Evolutionary conservation across 2,888 invertebrate species (phyloP), one percentile per base, ranked within the genome.

Genomic region (Limnephilus auricula): DNA sequence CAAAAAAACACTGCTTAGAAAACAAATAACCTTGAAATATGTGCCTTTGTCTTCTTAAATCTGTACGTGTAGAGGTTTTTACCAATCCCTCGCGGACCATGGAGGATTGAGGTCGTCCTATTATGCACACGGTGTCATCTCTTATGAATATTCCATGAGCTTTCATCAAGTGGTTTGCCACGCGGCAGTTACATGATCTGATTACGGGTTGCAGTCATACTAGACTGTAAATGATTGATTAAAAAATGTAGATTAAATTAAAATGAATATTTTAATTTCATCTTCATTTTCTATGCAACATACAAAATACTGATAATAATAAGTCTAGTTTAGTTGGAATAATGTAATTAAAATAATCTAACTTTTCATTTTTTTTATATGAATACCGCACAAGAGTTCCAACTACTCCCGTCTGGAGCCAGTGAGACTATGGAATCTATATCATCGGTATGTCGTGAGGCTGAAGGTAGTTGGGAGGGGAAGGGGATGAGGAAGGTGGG

Each of bases 131-230:
- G 15, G 31, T 32, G 80, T 32, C 80, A 80, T 80, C 80, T 32
- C 80, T 80, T 30, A 80, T 80, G 80, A 80, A 80, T 80, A 80
- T 15, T 32, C 10, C 80, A 32, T 80, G 80, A 32, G 18, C 80
- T 31, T 31, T 15, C 80, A 80, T 32, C 32, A 80, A 31, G 80
- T 80, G 13, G 31, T 13, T 31, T n/a, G 65, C 80, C 80, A 32
- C 80, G 65, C 80, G 4, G 30, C 15, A 80, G 32, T 80, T 80
- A 18, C 80, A 80, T 15, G 32, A 80, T 30, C 13, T 80, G 9
- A 31, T 80, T 80, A 80, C 80, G 13, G 45, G 25, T 40, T 40
- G 12, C 40, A 40, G 12, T 9, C 25, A n/a, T n/a, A 9, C 25
- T 2, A n/a, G 25, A 25, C 25, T 65, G 4, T 65, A 65, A 65